A percentile compares a stretch with the other conserved stretches of the same genome.
phyloP scores from a whole-genome alignment of 2,113 vertebrate genomes.

The Himantopus leucocephalus region DNA sequence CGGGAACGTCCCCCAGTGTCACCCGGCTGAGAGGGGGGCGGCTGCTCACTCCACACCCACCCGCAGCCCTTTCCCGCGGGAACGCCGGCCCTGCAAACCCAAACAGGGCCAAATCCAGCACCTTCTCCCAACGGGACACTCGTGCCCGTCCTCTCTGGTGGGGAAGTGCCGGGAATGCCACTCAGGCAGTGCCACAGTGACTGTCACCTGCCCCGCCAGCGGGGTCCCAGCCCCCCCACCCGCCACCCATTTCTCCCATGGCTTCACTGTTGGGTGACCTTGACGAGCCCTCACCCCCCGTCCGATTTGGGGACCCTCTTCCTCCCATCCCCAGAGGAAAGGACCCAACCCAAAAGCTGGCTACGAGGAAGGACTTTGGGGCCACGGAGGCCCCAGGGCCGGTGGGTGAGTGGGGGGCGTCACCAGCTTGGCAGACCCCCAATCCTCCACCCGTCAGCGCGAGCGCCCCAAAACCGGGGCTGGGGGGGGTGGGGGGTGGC shows the following conservation, averaged over 20 bases:
- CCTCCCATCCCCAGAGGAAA: background rate
- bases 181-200: background rate
- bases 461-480: accelerated
- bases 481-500: background rate
- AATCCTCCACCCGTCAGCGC: background rate
- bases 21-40: background rate
- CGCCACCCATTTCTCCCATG: background rate
- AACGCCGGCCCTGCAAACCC: background rate
- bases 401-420: accelerated
- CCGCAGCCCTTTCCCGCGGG: background rate
- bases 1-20: background rate
- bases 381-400: background rate
- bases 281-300: accelerated
- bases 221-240: background rate
- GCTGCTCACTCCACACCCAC: background rate
- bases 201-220: background rate
- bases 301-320: background rate
- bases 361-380: background rate
- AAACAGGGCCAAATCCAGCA: background rate
- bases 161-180: background rate
- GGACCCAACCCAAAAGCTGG: background rate
- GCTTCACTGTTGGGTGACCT: background rate
- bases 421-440: background rate
- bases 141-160: accelerated
- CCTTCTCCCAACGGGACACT: background rate